These are phyloP conservation scores for Iguana delicatissima DNA, from an alignment of 2,797 vertebrate genomes.

Conservation along the genomic window DNA sequence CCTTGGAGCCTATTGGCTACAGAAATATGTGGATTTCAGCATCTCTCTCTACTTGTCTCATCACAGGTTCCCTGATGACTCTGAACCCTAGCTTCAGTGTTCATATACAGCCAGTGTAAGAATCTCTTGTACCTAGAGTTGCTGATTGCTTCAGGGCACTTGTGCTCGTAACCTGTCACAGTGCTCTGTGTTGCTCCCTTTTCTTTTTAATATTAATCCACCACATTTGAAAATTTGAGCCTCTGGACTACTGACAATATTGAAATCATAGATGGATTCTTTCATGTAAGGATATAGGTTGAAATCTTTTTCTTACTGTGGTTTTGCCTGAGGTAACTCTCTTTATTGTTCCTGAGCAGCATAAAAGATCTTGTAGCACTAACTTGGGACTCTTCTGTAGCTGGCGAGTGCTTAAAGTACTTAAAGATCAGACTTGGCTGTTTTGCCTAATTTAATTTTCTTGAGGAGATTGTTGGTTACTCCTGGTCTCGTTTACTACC, in stretches of 20 bases:
- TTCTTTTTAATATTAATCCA: conserved; percentile 25
- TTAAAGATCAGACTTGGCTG: background rate
- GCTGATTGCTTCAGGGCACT: background rate
- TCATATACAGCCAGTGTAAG: background rate
- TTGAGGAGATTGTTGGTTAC: background rate
- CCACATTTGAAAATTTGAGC: background rate
- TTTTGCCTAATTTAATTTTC: conserved; percentile 25
- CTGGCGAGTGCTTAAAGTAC: background rate
- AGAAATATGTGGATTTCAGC: background rate
- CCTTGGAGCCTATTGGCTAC: background rate
- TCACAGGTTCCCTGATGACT: background rate
- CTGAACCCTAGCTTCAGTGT: background rate
- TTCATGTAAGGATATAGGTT: conserved; percentile 14
- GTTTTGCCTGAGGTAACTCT: background rate
- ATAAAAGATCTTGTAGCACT: conserved; percentile 8
- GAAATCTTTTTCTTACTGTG: background rate
- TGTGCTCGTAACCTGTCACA: background rate
- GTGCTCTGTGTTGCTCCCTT: conserved; percentile 7
- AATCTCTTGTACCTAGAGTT: background rate
- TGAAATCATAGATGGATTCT: conserved; percentile 12
- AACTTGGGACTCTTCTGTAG: background rate
- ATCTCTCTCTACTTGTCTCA: background rate
- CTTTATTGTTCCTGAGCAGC: background rate
- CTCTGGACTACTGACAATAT: background rate
- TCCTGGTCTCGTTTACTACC: background rate